Evolutionary conservation across 2,113 vertebrate genomes (phyloP).

Genomic region (Urocynchramus pylzowi): DNA sequence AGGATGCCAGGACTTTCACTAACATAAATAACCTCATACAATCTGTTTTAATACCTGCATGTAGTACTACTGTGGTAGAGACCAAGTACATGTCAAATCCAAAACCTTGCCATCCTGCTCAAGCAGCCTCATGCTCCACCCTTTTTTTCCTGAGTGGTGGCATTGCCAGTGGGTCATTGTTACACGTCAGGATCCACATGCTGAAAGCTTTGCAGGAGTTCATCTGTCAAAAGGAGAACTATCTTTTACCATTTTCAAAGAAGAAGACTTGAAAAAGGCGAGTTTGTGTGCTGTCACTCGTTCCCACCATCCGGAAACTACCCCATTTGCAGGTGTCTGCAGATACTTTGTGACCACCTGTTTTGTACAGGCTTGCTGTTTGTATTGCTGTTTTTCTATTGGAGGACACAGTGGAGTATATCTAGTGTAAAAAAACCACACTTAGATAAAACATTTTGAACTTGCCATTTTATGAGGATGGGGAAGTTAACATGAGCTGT

Average conservation of each 20-base stretch:
- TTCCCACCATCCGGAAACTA: background rate
- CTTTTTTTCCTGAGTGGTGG: background rate
- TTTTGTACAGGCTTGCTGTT: background rate
- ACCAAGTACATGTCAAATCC: background rate
- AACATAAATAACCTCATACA: background rate
- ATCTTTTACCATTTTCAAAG: background rate
- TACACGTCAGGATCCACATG: accelerated
- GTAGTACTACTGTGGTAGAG: background rate
- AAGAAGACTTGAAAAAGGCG: background rate
- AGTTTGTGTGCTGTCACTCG: background rate
- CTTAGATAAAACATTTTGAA: background rate
- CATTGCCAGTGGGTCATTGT: background rate
- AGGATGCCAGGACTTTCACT: background rate
- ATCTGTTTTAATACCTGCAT: background rate
- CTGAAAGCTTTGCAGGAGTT: background rate
- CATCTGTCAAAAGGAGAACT: background rate
- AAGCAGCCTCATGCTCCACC: background rate
- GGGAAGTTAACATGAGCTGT: background rate
- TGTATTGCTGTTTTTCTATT: background rate
- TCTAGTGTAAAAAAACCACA: background rate
- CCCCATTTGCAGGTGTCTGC: background rate
- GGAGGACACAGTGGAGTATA: background rate
- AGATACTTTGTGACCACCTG: background rate
- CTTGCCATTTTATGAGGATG: background rate
- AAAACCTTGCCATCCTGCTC: background rate